These are phyloP conservation scores for Pycnomerus fuliginosus DNA, from an alignment of 2,888 invertebrate species.

Conservation along the genomic window DNA sequence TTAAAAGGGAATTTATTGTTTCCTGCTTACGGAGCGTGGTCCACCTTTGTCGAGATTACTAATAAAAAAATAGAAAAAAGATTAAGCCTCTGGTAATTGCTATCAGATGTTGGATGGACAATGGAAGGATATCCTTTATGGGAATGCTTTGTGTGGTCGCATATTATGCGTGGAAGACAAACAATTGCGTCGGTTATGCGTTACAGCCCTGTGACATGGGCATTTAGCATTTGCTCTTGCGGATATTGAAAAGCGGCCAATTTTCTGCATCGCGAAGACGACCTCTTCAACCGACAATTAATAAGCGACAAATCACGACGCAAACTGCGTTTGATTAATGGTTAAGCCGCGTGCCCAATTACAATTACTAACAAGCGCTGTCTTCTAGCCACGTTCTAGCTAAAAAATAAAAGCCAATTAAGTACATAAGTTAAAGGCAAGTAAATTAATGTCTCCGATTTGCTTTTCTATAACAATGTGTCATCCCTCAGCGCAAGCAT, in stretches of 20 bases:
- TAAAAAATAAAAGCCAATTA: too few relatives aligned
- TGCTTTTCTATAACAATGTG: slow-evolving; percentile 22
- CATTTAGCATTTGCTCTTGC: slow-evolving; percentile 1
- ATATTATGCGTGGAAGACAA: slow-evolving; percentile 16
- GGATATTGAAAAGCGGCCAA: slow-evolving; percentile 22
- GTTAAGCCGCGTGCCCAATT: too few relatives aligned
- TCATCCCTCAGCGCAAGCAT: slow-evolving; percentile 23
- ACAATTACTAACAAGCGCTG: too few relatives aligned
- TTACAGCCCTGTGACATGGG: slow-evolving; percentile 1
- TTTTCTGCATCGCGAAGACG: slow-evolving; percentile 19
- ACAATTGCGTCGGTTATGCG: slow-evolving; percentile 10
- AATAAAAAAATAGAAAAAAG: slow-evolving; percentile 27
- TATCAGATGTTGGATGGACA: slow-evolving; percentile 39
- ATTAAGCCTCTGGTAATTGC: slow-evolving; percentile 32
- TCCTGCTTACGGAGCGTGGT: slow-evolving; percentile 37
- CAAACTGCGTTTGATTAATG: too few relatives aligned
- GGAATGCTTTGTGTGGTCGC: slow-evolving; percentile 33
- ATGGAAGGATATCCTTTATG: slow-evolving; percentile 40
- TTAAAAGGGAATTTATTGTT: slow-evolving; percentile 39
- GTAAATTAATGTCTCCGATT: slow-evolving; percentile 9
- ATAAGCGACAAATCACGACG: too few relatives aligned
- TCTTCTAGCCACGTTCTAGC: too few relatives aligned
- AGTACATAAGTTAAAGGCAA: too few relatives aligned
- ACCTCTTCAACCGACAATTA: too few relatives aligned
- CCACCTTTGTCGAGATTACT: slow-evolving; percentile 43